These are phyloP conservation scores for Alligator mississippiensis DNA, from an alignment of 2,113 vertebrate species.

Conservation along the genomic window DNA sequence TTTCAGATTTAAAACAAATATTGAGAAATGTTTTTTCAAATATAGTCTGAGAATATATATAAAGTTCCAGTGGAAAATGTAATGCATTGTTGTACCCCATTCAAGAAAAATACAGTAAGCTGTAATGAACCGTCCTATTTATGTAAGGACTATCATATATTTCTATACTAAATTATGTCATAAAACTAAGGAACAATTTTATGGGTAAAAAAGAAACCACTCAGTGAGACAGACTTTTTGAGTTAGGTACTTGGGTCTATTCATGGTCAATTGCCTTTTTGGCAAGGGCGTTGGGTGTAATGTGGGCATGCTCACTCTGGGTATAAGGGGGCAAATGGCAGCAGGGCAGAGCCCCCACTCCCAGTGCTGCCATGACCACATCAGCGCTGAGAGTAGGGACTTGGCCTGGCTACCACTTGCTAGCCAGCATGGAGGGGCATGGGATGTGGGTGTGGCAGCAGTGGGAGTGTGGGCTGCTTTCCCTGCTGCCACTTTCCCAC, in stretches of 20 bases:
- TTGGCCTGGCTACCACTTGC: too few relatives aligned
- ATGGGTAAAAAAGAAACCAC: not conserved
- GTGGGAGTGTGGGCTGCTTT: too few relatives aligned
- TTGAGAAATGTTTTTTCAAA: not conserved
- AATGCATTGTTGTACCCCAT: not conserved
- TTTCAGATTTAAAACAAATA: not conserved
- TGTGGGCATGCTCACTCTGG: too few relatives aligned
- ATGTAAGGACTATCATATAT: not conserved
- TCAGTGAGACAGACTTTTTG: not conserved
- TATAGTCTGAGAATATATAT: not conserved
- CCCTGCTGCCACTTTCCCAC: too few relatives aligned
- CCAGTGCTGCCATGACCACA: too few relatives aligned
- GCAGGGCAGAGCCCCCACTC: too few relatives aligned
- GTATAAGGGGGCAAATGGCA: too few relatives aligned
- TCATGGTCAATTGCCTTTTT: not conserved
- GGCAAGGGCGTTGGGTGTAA: too few relatives aligned
- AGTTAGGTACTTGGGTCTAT: not conserved
- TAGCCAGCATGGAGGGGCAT: too few relatives aligned
- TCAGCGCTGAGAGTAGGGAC: too few relatives aligned
- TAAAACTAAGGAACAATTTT: not conserved
- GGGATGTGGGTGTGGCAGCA: too few relatives aligned
- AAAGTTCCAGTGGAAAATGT: not conserved
- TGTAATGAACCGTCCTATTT: not conserved
- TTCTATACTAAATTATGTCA: not conserved
- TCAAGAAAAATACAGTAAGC: not conserved